These are phyloP conservation scores for Coelopa pilipes DNA, from an alignment of 2,888 invertebrate species.

Conservation along the genomic window DNA sequence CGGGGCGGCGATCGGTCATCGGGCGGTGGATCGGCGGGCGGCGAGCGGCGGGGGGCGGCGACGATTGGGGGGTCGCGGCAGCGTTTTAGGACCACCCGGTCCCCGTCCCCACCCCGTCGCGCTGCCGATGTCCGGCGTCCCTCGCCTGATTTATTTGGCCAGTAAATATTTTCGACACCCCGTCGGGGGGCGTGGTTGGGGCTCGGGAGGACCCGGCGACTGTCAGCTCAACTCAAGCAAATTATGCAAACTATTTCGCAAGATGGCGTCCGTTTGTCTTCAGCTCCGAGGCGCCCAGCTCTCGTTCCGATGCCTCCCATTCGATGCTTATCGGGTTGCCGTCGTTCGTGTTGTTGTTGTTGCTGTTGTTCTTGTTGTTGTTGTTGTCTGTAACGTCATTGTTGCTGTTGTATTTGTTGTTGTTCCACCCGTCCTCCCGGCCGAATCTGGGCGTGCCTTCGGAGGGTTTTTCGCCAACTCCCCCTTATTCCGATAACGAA, in stretches of 20 bases:
- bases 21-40: too few species aligned
- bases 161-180: slow-evolving; percentile 25
- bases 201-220: not conserved
- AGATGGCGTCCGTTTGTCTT: slow-evolving; percentile 16
- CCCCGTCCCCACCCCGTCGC: too few species aligned
- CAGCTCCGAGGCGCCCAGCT: slow-evolving; percentile 8
- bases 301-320: not conserved
- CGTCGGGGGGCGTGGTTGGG: not conserved
- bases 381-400: not conserved
- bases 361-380: not conserved
- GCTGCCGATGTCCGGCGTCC: slow-evolving; percentile 1
- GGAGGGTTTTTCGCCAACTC: not conserved
- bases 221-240: slow-evolving; percentile 34
- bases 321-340: not conserved
- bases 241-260: slow-evolving; percentile 32
- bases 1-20: too few species aligned
- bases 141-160: slow-evolving; percentile 34
- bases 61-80: too few species aligned
- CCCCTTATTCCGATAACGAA: too few species aligned
- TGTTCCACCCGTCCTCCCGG: not conserved
- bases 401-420: not conserved
- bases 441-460: not conserved
- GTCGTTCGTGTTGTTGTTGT: not conserved
- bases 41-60: not conserved
- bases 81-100: too few species aligned